Evolutionary conservation across 1,140 invertebrate genomes (phyloP).

Genomic region (Cherax quadricarinatus): DNA sequence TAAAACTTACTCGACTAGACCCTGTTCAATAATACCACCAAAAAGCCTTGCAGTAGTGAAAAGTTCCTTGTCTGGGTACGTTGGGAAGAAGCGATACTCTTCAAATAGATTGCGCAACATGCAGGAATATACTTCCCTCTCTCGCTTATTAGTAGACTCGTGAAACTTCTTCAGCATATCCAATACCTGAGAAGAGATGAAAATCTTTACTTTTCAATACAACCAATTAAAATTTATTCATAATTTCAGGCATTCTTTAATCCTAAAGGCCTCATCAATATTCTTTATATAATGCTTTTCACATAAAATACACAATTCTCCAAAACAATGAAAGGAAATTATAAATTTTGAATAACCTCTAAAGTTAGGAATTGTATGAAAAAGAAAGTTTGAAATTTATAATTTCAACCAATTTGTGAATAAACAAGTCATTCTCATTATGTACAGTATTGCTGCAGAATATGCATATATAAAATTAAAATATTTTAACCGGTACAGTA

Average conservation of each 20-base stretch:
- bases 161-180: constrained; percentile 97
- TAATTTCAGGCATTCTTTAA: neutral
- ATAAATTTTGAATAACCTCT: no score
- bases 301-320: no score
- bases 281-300: no score
- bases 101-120: constrained; percentile 99
- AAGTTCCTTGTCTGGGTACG: constrained; percentile 98
- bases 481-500: no score
- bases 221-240: neutral
- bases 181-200: constrained; percentile 87
- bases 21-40: constrained; percentile 98
- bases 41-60: constrained; percentile 98
- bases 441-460: no score
- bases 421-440: no score
- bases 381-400: no score
- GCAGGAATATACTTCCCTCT: constrained; percentile 95
- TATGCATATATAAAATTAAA: no score
- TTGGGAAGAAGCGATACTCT: constrained; percentile 98
- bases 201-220: neutral
- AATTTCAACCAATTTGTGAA: no score
- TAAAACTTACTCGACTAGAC: constrained; percentile 85
- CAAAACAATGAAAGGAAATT: no score
- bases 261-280: no score
- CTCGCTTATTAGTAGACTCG: constrained; percentile 91
- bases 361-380: no score